These are phyloP conservation scores for Petrophora chlorosata DNA, from an alignment of 2,888 invertebrate genomes.

Conservation along the genomic window DNA sequence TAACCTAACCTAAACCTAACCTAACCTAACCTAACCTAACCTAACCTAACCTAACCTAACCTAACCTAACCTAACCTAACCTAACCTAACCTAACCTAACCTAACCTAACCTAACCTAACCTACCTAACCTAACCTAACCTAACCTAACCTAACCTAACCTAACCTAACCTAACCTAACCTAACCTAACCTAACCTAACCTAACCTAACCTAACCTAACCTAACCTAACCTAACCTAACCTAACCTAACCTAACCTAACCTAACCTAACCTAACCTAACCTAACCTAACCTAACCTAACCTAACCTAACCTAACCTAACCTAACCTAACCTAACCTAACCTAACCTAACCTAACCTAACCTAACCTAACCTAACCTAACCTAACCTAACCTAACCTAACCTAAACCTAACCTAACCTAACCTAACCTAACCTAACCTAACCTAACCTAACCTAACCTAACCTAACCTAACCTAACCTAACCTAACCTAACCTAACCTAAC, in stretches of 20 bases:
- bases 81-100: slow-evolving; percentile 35
- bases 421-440: slow-evolving; percentile 29
- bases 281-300: slow-evolving; percentile 28
- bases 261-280: slow-evolving; percentile 29
- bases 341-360: slow-evolving; percentile 25
- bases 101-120: slow-evolving; percentile 27
- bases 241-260: slow-evolving; percentile 26
- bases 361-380: slow-evolving; percentile 29
- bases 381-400: slow-evolving; percentile 29
- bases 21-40: slow-evolving; percentile 17
- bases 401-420: slow-evolving; percentile 29
- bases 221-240: slow-evolving; percentile 26
- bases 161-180: slow-evolving; percentile 26
- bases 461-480: slow-evolving; percentile 29
- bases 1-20: no score
- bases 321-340: slow-evolving; percentile 32
- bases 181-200: slow-evolving; percentile 28
- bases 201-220: slow-evolving; percentile 28
- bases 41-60: slow-evolving; percentile 19
- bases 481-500: slow-evolving; percentile 23
- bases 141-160: slow-evolving; percentile 28
- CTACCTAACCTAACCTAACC: no score
- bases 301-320: slow-evolving; percentile 30
- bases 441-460: slow-evolving; percentile 28
- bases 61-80: slow-evolving; percentile 23